Percentiles rank a stretch among this genome's conserved stretches.
phyloP scores from a whole-genome alignment of 2,888 invertebrate genomes.

The Dusona sp. region DNA sequence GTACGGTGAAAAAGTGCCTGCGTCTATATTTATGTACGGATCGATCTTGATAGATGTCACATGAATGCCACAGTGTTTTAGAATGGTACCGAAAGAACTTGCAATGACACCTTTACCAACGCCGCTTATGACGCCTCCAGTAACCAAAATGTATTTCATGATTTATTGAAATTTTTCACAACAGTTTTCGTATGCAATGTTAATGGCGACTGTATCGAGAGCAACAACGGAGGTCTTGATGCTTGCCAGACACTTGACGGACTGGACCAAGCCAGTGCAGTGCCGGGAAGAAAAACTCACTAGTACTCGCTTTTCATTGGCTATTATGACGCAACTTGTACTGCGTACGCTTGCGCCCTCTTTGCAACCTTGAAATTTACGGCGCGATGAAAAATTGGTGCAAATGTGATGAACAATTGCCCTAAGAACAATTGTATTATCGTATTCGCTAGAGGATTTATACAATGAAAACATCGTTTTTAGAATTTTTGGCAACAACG shows the following conservation, averaged over 20 bases:
- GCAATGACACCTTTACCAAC: conserved; percentile 98
- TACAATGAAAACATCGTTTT: background rate
- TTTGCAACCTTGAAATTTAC: conserved; percentile 50
- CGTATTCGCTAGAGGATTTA: background rate
- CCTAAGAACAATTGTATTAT: background rate
- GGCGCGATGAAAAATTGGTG: conserved; percentile 4
- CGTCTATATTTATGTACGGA: conserved; percentile 99
- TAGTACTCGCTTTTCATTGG: conserved; percentile 53
- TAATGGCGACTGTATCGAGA: background rate
- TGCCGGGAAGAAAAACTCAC: conserved; percentile 63
- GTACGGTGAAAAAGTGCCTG: conserved; percentile 99
- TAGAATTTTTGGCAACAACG: background rate
- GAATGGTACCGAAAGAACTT: conserved; percentile 97
- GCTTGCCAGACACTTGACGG: conserved; percentile 70
- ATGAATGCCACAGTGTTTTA: conserved; percentile 97
- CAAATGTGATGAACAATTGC: background rate
- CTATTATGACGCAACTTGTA: background rate
- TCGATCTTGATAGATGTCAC: conserved; percentile 99
- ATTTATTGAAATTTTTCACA: conserved; percentile 31
- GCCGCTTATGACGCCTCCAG: conserved; percentile 99
- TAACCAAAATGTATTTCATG: conserved; percentile 99
- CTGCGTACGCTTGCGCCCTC: conserved; percentile 50
- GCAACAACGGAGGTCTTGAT: conserved; percentile 21
- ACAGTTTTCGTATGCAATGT: background rate
- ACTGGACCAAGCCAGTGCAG: conserved; percentile 67